These are phyloP conservation scores for Spodoptera litura DNA, from an alignment of 1,140 invertebrate genomes.

Conservation along the genomic window DNA sequence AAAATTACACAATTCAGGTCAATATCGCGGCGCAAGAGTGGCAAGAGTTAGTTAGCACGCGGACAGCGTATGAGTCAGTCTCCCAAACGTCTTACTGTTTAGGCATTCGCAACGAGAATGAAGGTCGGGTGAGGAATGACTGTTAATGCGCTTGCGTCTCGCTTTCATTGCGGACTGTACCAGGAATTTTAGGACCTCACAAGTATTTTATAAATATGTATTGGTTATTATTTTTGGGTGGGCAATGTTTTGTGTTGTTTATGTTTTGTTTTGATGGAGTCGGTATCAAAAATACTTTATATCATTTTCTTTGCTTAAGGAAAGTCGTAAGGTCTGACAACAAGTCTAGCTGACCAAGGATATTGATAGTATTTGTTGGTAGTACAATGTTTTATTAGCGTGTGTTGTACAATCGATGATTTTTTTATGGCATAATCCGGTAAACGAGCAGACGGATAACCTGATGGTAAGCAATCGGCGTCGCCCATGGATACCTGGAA, in stretches of 20 bases:
- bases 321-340: too few relatives aligned
- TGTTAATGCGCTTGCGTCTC: slow-evolving; percentile 55
- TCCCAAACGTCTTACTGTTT: slow-evolving; percentile 53
- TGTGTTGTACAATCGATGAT: too few relatives aligned
- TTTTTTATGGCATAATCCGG: too few relatives aligned
- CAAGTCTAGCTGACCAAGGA: too few relatives aligned
- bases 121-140: slow-evolving; percentile 65
- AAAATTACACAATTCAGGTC: slow-evolving; percentile 72
- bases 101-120: slow-evolving; percentile 66
- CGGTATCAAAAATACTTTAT: too few relatives aligned
- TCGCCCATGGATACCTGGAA: too few relatives aligned
- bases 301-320: too few relatives aligned
- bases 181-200: slow-evolving; percentile 17
- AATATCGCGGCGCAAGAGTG: slow-evolving; percentile 60
- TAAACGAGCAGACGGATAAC: too few relatives aligned
- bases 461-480: too few relatives aligned
- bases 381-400: too few relatives aligned
- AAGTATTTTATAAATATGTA: neutral
- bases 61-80: slow-evolving; percentile 50
- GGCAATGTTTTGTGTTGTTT: neutral
- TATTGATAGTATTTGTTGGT: too few relatives aligned
- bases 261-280: neutral
- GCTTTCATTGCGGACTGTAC: slow-evolving; percentile 15
- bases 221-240: neutral
- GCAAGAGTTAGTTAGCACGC: slow-evolving; percentile 37